A percentile compares a stretch with the other conserved stretches of the same genome.
These are phyloP conservation scores for Gadus chalcogrammus DNA, from an alignment of 2,113 vertebrate species.

Conservation along the genomic window DNA sequence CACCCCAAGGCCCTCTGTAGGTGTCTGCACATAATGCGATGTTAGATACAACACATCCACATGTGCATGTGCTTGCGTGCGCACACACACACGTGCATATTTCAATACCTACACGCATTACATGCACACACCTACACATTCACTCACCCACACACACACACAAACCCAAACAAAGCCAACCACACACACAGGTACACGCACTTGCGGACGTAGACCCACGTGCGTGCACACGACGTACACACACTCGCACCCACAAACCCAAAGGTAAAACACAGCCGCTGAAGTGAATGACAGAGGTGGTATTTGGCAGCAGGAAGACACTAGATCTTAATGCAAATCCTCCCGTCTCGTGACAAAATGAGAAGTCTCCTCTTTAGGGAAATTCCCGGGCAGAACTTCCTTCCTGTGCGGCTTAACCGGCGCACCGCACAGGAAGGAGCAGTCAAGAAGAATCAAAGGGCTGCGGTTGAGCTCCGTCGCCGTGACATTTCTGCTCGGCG, in stretches of 20 bases:
- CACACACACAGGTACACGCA: slow-evolving; percentile 3
- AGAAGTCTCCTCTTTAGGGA: slow-evolving; percentile 56
- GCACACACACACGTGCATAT: neutral
- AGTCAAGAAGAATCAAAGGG: slow-evolving; percentile 68
- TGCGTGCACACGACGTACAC: slow-evolving; percentile 12
- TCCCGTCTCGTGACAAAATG: slow-evolving; percentile 45
- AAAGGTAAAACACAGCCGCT: slow-evolving; percentile 33
- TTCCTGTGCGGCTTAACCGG: slow-evolving; percentile 25
- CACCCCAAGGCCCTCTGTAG: slow-evolving; percentile 41
- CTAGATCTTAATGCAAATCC: slow-evolving; percentile 59
- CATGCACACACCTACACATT: neutral
- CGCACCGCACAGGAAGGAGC: slow-evolving; percentile 27
- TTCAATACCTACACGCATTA: neutral
- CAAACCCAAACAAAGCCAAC: neutral
- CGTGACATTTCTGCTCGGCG: slow-evolving; percentile 68
- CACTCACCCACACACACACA: slow-evolving; percentile 1
- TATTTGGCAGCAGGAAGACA: slow-evolving; percentile 33
- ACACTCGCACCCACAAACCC: neutral
- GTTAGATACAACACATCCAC: slow-evolving; percentile 10
- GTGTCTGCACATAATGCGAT: slow-evolving; percentile 40
- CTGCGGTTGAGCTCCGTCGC: slow-evolving; percentile 38
- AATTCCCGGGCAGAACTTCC: slow-evolving; percentile 6
- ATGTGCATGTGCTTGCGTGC: slow-evolving; percentile 6
- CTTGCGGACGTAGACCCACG: slow-evolving; percentile 11
- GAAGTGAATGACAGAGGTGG: slow-evolving; percentile 49